Base-by-base conservation (phyloP, 2,797 vertebrate genomes). In the Phylloscopus collybita region DNA sequence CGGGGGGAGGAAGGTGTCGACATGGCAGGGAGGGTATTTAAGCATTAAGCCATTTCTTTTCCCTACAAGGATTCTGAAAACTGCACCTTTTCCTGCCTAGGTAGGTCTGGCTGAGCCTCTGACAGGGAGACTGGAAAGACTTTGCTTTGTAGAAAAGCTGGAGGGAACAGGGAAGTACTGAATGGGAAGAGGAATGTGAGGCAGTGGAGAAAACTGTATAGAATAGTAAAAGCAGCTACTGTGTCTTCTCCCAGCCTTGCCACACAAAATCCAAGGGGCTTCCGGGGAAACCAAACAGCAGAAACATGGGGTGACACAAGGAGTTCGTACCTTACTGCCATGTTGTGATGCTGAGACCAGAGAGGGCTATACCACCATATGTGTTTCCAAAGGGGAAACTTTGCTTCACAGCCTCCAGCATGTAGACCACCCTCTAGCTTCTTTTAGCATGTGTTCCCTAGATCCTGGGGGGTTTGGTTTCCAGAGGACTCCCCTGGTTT, bases 41-140 rank as follows among this genome's bases (percentile, higher is more conserved):
- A 96, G 88, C 92, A 93, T 94, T 94, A 96, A 96, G 76, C 87
- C 76, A 91, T 97, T 97, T 96, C 95, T 97, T 94, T 96, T 95
- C 89, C 72, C 76, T 94, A 88, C 73, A 88, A 96, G 88, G 88
- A 81, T 81, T 70, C 86, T 57, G 80, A 92, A 93, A 92, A 96
- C 32, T 38, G 42, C 73, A 84, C 74, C 78, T 88, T 92, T 92
- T 86, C 80, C 80, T 73, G 70, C 80, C 76, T 84, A 45, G 78
- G 42, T 82, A 10, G 74, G 36, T 42, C 67, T 92, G 86, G 23
- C 78, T 92, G 42, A 88, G n/a, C 16, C 18, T 82, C 64, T 91
- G 65, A 75, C 1, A 7, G 30, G 20, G 26, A 75, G 26, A 14
- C 13, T 42, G 70, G 66, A 32, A 88, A 90, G 86, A 29, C 30